These are phyloP conservation scores for Crenuchus spilurus DNA, from an alignment of 2,797 vertebrate genomes.

Conservation along the genomic window DNA sequence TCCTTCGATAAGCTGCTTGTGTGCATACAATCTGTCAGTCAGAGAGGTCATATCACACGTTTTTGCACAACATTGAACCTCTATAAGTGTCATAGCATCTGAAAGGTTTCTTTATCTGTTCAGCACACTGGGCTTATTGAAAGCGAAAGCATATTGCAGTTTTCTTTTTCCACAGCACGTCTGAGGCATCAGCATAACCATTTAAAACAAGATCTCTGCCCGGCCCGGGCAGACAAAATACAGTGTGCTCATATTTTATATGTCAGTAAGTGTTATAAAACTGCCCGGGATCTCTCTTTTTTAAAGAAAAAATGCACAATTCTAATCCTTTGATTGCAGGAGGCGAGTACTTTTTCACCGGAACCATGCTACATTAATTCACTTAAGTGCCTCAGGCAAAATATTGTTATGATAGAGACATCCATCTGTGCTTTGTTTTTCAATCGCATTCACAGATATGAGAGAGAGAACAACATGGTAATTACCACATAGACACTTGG, in stretches of 20 bases:
- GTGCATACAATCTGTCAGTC: conserved; percentile 14
- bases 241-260: conserved; percentile 30
- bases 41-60: conserved; percentile 4
- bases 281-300: conserved; percentile 41
- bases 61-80: background rate
- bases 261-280: conserved; percentile 35
- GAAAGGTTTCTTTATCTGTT: conserved; percentile 28
- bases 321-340: conserved; percentile 45
- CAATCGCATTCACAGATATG: conserved; percentile 27
- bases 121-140: conserved; percentile 12
- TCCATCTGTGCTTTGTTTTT: conserved; percentile 48
- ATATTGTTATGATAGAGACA: conserved; percentile 48
- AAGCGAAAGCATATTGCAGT: conserved; percentile 23
- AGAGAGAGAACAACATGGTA: conserved; percentile 18
- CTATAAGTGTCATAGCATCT: conserved; percentile 22
- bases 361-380: conserved; percentile 55
- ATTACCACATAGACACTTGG: conserved; percentile 32
- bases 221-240: background rate
- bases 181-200: background rate
- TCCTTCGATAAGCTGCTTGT: background rate
- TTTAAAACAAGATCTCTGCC: conserved; percentile 13
- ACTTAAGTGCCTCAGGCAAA: conserved; percentile 49
- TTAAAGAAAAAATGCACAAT: conserved; percentile 47
- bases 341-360: conserved; percentile 33
- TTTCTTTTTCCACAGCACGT: background rate